These are phyloP conservation scores for Pempheris klunzingeri DNA, from an alignment of 2,797 vertebrate species.

Conservation along the genomic window DNA sequence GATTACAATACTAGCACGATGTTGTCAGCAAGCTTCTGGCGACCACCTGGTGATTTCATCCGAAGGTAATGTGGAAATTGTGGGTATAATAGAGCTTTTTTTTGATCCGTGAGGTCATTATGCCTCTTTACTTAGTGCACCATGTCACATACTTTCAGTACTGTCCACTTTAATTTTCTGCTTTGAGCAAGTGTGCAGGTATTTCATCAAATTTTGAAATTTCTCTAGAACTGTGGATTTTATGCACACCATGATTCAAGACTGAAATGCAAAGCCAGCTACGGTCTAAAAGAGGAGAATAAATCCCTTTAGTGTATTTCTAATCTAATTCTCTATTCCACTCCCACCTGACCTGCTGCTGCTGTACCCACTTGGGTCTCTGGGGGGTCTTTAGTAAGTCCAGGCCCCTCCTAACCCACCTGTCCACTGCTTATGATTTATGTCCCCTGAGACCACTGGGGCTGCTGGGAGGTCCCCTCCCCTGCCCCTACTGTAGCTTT, in stretches of 20 bases:
- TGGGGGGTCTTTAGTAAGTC: slow-evolving; percentile 71
- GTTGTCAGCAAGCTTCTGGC: not conserved
- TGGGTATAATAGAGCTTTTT: not conserved
- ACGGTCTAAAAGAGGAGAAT: slow-evolving; percentile 4
- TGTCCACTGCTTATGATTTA: slow-evolving; percentile 74
- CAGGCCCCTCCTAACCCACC: slow-evolving; percentile 72
- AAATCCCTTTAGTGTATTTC: slow-evolving; percentile 41
- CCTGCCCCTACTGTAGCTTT: slow-evolving; percentile 13
- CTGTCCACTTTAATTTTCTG: slow-evolving; percentile 2
- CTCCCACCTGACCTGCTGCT: slow-evolving; percentile 72
- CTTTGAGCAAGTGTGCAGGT: not conserved
- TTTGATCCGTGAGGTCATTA: not conserved
- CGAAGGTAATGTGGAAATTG: not conserved
- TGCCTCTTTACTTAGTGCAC: not conserved
- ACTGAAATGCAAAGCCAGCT: not conserved
- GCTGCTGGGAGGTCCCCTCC: slow-evolving; percentile 35
- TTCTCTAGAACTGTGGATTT: not conserved
- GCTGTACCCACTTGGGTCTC: slow-evolving; percentile 55
- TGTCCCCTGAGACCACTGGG: slow-evolving; percentile 58
- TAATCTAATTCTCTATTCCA: slow-evolving; percentile 62
- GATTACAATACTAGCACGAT: not conserved
- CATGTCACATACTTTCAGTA: not conserved
- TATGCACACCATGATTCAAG: not conserved
- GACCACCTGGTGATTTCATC: not conserved
- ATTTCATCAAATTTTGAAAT: not conserved